phyloP scores from a whole-genome alignment of 2,888 invertebrate species.

The Phymatocera aterrima region DNA sequence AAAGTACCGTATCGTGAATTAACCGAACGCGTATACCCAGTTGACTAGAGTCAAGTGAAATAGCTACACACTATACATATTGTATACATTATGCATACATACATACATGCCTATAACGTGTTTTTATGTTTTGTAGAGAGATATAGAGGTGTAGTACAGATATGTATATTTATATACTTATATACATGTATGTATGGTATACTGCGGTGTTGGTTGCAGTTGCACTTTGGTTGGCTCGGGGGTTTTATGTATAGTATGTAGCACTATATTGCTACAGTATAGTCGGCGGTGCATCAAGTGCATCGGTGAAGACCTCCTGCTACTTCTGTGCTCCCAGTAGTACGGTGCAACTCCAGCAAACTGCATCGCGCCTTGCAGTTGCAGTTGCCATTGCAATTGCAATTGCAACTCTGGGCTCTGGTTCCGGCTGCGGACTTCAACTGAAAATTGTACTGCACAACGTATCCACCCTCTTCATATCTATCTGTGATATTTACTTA shows the following conservation, averaged over 20 bases:
- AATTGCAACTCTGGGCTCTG: too few relatives aligned
- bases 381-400: not conserved
- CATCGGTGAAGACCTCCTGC: constrained; percentile 22
- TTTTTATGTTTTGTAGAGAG: not conserved
- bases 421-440: too few relatives aligned
- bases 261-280: not conserved
- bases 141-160: not conserved
- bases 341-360: constrained; percentile 17
- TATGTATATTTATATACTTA: not conserved
- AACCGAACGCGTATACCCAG: too few relatives aligned
- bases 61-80: too few relatives aligned
- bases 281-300: constrained; percentile 35
- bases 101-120: not conserved
- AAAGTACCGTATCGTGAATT: too few relatives aligned
- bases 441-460: too few relatives aligned
- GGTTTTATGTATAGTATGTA: too few relatives aligned
- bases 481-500: too few relatives aligned
- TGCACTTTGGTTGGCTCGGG: not conserved
- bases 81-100: not conserved
- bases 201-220: not conserved
- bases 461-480: too few relatives aligned
- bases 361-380: constrained; percentile 27
- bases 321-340: constrained; percentile 38
- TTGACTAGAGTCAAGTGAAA: too few relatives aligned
- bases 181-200: too few relatives aligned